Conservation (phyloP, 2,113 vertebrate genomes). For the Neopipo cinnamomea region DNA sequence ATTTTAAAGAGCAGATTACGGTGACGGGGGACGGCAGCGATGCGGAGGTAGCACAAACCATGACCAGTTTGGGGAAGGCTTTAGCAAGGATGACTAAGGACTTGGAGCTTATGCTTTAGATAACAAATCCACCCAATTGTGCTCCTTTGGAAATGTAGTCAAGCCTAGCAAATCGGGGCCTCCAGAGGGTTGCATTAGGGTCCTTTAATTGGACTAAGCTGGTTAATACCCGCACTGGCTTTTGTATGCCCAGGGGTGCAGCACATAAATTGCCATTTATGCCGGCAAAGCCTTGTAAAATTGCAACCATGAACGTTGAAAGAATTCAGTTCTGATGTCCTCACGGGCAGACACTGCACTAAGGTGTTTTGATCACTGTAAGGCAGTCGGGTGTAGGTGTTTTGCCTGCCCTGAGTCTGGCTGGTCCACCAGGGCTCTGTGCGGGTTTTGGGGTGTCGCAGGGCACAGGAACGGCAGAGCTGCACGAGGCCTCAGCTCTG, state of each 20-base stretch:
- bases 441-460: background rate
- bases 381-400: background rate
- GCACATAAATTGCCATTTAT: background rate
- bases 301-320: background rate
- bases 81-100: slow-evolving; percentile 62
- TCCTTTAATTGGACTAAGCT: slow-evolving; percentile 68
- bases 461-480: background rate
- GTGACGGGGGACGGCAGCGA: background rate
- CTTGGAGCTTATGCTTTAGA: slow-evolving; percentile 42
- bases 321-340: background rate
- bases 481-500: background rate
- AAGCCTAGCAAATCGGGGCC: slow-evolving; percentile 43
- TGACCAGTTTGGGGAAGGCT: slow-evolving; percentile 25
- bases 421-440: background rate
- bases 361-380: background rate
- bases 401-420: background rate
- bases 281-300: background rate
- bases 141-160: slow-evolving; percentile 33
- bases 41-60: slow-evolving; percentile 3
- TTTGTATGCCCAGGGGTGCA: background rate
- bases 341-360: background rate
- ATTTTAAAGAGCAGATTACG: slow-evolving; percentile 59
- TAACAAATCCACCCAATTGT: slow-evolving; percentile 56
- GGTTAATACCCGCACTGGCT: slow-evolving; percentile 32
- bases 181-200: slow-evolving; percentile 1